These are phyloP conservation scores for Epizoanthus rinbou DNA, from an alignment of 92 coral and sea anemone species.

Conservation along the genomic window DNA sequence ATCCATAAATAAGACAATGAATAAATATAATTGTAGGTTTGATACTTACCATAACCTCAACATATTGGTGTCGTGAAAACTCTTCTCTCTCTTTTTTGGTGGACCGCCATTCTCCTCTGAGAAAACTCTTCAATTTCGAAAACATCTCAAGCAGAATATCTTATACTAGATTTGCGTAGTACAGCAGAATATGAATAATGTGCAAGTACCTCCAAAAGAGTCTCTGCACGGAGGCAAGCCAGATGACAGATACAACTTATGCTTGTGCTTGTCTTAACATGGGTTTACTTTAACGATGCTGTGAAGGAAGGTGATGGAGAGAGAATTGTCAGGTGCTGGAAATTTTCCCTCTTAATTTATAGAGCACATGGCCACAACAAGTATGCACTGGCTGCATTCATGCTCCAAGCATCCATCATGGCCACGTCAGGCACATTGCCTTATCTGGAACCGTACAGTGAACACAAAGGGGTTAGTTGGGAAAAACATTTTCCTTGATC, in stretches of 20 bases:
- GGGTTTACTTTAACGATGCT: slow-evolving; percentile 72
- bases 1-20: background rate
- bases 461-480: slow-evolving; percentile 51
- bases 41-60: no score
- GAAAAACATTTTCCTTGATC: slow-evolving; percentile 58
- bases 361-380: slow-evolving; percentile 56
- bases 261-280: slow-evolving; percentile 47
- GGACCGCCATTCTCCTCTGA: no score
- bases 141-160: no score
- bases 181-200: no score
- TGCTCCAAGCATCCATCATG: slow-evolving; percentile 35
- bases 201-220: background rate
- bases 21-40: no score
- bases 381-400: slow-evolving; percentile 72
- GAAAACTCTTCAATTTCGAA: no score
- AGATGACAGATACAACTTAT: slow-evolving; percentile 65
- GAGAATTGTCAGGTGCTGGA: slow-evolving; percentile 59
- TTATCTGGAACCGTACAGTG: slow-evolving; percentile 63
- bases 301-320: slow-evolving; percentile 76
- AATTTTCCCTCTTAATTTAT: slow-evolving; percentile 47
- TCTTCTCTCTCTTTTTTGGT: no score
- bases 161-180: no score
- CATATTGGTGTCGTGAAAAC: no score
- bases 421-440: slow-evolving; percentile 55
- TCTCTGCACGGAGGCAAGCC: slow-evolving; percentile 1